These are phyloP conservation scores for Eudasyphora cyanicolor DNA, from an alignment of 2,888 invertebrate species.

Conservation along the genomic window DNA sequence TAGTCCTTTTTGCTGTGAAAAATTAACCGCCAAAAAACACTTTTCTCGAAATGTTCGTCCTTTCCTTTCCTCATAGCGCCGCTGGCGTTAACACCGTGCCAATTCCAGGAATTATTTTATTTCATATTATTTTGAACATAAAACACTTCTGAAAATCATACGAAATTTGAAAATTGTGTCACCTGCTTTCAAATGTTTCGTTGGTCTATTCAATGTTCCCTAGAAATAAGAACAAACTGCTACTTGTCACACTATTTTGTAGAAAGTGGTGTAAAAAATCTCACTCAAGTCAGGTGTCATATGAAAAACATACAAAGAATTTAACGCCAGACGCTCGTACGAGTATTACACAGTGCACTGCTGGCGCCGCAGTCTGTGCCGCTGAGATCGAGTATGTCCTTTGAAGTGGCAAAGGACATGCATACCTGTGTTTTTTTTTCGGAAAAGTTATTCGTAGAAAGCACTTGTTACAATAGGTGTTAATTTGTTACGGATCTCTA, in stretches of 20 bases:
- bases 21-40: background rate
- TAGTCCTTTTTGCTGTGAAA: background rate
- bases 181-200: background rate
- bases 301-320: slow-evolving; percentile 16
- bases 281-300: slow-evolving; percentile 27
- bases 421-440: background rate
- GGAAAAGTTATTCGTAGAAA: background rate
- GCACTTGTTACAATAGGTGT: background rate
- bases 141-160: background rate
- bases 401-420: background rate
- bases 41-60: background rate
- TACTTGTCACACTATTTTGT: slow-evolving; percentile 44
- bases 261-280: slow-evolving; percentile 10
- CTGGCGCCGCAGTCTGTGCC: background rate
- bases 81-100: slow-evolving; percentile 11
- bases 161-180: background rate
- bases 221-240: slow-evolving; percentile 13
- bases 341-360: background rate
- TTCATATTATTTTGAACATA: background rate
- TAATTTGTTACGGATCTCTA: too few relatives aligned
- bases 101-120: slow-evolving; percentile 14
- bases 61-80: background rate
- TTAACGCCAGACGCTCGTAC: background rate
- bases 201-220: background rate
- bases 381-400: too few relatives aligned